Conservation (phyloP, 2,888 invertebrate genomes). For the Amiota communis region DNA sequence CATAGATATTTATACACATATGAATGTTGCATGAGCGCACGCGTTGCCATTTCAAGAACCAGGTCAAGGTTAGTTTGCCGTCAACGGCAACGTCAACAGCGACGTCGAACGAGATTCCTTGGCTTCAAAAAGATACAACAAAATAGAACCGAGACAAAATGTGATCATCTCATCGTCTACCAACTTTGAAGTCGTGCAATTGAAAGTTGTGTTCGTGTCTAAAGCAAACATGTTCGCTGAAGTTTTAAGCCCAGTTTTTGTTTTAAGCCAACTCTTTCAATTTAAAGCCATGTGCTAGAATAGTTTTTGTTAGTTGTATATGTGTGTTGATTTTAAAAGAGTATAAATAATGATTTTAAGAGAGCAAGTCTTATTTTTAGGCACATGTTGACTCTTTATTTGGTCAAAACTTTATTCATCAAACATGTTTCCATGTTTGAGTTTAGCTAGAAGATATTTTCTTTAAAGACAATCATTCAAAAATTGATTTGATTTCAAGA, state of each 20-base stretch:
- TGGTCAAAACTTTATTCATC: too few relatives aligned
- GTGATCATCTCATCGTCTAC: conserved; percentile 55
- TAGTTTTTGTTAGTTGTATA: background rate
- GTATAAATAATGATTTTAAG: too few relatives aligned
- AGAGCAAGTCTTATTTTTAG: too few relatives aligned
- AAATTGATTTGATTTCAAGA: too few relatives aligned
- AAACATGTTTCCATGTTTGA: too few relatives aligned
- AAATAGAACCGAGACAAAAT: conserved; percentile 18
- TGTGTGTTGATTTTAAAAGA: too few relatives aligned
- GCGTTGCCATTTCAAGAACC: conserved; percentile 71
- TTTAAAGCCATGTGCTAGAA: background rate
- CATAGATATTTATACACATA: conserved; percentile 24
- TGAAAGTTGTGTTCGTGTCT: conserved; percentile 65
- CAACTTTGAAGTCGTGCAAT: conserved; percentile 47
- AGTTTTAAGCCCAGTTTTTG: background rate
- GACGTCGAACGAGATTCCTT: conserved; percentile 10
- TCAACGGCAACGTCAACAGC: conserved; percentile 40
- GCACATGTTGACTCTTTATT: too few relatives aligned
- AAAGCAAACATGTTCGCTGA: conserved; percentile 45
- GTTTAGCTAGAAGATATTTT: too few relatives aligned
- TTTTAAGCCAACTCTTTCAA: background rate
- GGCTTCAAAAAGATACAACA: conserved; percentile 1
- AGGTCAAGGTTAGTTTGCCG: conserved; percentile 70
- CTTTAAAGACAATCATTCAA: too few relatives aligned
- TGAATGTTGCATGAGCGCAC: conserved; percentile 36